Percentiles rank a stretch among this genome's conserved stretches.
Conservation (phyloP, 2,888 invertebrate species). For the Plutella xylostella region DNA sequence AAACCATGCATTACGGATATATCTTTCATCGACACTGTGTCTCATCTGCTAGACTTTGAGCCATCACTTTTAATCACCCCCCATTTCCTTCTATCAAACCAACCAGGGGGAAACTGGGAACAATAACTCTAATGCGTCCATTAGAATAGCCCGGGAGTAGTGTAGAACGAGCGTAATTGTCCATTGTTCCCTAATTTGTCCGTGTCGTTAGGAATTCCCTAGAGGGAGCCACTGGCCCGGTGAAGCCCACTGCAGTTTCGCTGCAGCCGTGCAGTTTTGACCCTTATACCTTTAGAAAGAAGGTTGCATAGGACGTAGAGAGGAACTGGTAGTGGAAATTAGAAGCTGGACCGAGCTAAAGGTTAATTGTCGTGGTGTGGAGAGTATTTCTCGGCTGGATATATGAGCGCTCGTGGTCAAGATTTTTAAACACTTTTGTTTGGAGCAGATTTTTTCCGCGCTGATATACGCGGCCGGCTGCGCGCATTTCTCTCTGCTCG, state of each 20-base stretch:
- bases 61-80: too few relatives aligned
- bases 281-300: background rate
- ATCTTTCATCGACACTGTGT: too few relatives aligned
- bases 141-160: slow-evolving; percentile 2
- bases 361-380: slow-evolving; percentile 3
- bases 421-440: too few relatives aligned
- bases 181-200: slow-evolving; percentile 39
- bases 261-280: background rate
- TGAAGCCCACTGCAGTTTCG: background rate
- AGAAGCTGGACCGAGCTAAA: slow-evolving; percentile 1
- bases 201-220: slow-evolving; percentile 28
- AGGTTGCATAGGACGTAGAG: background rate
- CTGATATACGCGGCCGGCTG: too few relatives aligned
- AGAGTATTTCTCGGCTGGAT: too few relatives aligned
- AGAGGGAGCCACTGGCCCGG: slow-evolving; percentile 25
- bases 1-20: too few relatives aligned
- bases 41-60: too few relatives aligned
- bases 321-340: background rate
- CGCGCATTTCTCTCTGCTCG: too few relatives aligned
- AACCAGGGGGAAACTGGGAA: background rate
- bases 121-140: slow-evolving; percentile 2
- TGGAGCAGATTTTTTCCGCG: too few relatives aligned
- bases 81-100: too few relatives aligned
- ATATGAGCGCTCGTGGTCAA: too few relatives aligned
- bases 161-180: slow-evolving; percentile 31